Conservation (phyloP, 2,888 invertebrate species). For the Escarpia spicata region DNA sequence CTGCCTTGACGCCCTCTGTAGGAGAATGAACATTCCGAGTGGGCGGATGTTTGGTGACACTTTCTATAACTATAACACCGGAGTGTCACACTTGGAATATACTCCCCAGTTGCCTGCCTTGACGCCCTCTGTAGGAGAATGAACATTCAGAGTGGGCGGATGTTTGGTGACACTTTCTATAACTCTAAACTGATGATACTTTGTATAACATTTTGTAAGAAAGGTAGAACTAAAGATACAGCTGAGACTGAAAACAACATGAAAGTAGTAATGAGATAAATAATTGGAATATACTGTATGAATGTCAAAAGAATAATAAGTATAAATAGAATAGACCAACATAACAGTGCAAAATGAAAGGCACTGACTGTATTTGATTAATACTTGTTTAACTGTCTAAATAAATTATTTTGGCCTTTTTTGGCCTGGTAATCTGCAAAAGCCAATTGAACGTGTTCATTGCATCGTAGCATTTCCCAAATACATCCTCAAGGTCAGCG, state of each 20-base stretch:
- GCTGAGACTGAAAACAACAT: background rate
- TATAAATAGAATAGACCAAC: too few species aligned
- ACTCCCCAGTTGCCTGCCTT: slow-evolving; percentile 91
- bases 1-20: slow-evolving; percentile 70
- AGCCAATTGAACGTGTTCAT: too few species aligned
- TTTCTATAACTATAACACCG: slow-evolving; percentile 73
- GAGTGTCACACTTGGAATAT: slow-evolving; percentile 93
- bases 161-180: background rate
- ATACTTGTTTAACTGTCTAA: too few species aligned
- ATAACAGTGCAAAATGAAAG: too few species aligned
- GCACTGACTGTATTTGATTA: too few species aligned
- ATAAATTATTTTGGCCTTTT: too few species aligned
- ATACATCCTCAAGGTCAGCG: too few species aligned
- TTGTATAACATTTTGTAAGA: too few species aligned
- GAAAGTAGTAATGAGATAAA: background rate
- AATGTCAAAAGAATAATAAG: too few species aligned
- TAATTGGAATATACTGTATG: background rate
- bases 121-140: background rate
- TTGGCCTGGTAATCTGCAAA: too few species aligned
- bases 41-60: background rate
- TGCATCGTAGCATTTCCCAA: too few species aligned
- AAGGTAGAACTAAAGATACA: background rate
- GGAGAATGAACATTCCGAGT: background rate
- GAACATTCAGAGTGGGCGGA: background rate
- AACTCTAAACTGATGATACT: too few species aligned